Evolutionary conservation across 2,888 invertebrate species (phyloP).

Genomic region (Ochlodes sylvanus): DNA sequence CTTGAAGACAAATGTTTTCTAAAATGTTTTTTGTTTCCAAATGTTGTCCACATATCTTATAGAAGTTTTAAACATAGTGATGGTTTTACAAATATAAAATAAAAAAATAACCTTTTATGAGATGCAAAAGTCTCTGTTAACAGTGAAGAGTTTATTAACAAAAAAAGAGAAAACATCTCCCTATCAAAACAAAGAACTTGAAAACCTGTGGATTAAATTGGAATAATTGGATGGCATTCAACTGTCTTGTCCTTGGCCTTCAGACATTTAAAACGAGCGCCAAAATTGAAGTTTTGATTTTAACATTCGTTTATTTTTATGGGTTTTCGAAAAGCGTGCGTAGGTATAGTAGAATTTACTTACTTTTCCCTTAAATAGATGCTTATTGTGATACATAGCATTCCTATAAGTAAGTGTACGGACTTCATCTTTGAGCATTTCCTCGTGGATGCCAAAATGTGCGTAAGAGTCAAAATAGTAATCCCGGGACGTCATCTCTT

Average conservation of each 20-base stretch:
- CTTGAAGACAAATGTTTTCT: no score
- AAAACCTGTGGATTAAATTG: neutral
- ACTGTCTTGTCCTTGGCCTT: conserved; percentile 15
- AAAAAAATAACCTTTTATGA: no score
- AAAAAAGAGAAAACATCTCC: no score
- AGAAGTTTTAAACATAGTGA: no score
- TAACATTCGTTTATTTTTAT: neutral
- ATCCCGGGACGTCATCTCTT: conserved; percentile 99
- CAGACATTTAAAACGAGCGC: conserved; percentile 24
- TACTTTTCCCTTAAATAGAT: conserved; percentile 95
- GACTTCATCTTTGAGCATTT: conserved; percentile 99
- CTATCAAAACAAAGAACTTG: neutral
- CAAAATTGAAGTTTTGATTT: conserved; percentile 20
- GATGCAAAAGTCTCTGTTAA: no score
- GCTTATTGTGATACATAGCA: conserved; percentile 99
- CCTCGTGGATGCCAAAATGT: conserved; percentile 99
- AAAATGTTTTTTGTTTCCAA: no score
- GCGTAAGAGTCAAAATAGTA: conserved; percentile 99
- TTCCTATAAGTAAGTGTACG: conserved; percentile 99
- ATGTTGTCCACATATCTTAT: no score
- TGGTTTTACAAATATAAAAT: no score
- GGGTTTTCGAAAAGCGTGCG: neutral
- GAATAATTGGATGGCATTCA: conserved; percentile 3
- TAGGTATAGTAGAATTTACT: conserved; percentile 45
- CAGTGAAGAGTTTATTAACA: no score